Conservation (phyloP, 1,140 invertebrate species). For the Drosophila pallidifrons region DNA sequence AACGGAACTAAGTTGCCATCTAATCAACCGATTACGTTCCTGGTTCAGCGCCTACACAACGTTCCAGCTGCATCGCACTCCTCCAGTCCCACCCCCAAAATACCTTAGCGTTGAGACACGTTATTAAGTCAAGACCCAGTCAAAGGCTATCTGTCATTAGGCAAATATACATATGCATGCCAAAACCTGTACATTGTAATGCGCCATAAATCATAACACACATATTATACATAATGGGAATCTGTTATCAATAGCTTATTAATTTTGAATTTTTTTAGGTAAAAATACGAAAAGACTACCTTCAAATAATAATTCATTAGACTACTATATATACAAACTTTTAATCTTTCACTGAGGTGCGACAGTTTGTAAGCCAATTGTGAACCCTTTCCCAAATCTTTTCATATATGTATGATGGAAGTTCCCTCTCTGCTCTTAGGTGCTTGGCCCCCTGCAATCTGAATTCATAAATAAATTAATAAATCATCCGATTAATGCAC, state of each 20-base stretch:
- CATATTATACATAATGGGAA: slow-evolving; percentile 6
- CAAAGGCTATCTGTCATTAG: slow-evolving; percentile 42
- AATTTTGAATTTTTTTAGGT: slow-evolving; percentile 3
- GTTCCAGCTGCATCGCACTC: slow-evolving; percentile 9
- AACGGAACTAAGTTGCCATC: slow-evolving; percentile 38
- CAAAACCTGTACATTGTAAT: slow-evolving; percentile 26
- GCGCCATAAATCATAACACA: slow-evolving; percentile 34
- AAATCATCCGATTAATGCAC: slow-evolving; percentile 23
- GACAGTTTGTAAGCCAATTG: neutral
- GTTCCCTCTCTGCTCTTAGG: neutral
- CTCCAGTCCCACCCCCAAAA: neutral
- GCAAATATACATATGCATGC: slow-evolving; percentile 38
- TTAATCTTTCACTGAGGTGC: neutral
- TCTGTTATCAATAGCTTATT: slow-evolving; percentile 32
- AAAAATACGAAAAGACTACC: neutral
- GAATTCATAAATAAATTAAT: slow-evolving; percentile 34
- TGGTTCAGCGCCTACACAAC: slow-evolving; percentile 5
- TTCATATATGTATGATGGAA: neutral
- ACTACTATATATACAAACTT: neutral
- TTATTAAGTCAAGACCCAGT: slow-evolving; percentile 15
- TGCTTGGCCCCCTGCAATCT: neutral
- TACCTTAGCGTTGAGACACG: neutral
- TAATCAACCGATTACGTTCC: slow-evolving; percentile 19
- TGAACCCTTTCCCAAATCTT: neutral
- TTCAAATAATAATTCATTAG: neutral